Evolutionary conservation across 2,797 vertebrate genomes (phyloP), one percentile per base, ranked within the genome.

Genomic region (Natrix natrix): DNA sequence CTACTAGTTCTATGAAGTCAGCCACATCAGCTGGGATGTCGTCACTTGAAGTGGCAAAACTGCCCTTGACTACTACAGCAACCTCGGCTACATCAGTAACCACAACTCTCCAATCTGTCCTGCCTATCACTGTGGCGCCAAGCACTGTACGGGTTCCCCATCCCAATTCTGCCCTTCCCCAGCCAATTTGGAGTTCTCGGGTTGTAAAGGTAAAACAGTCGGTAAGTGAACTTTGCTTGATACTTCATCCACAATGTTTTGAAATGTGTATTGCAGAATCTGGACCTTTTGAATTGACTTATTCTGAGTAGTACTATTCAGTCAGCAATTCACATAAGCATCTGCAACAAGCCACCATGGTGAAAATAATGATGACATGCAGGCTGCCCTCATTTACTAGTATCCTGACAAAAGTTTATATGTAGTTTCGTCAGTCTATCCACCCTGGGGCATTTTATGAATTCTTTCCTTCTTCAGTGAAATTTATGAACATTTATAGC

Each of bases 141-240:
- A 0, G 97, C 20, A 94, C 91, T 60, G 95, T 98, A 93, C 97
- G 95, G 95, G 93, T 97, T 91, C 92, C 93, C 0, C 96, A 97
- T 43, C 93, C 95, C 0, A 96, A 86, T 66, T 56, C 97, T 2
- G 3, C 95, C 0, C 14, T 95, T 61, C 48, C 95, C 0, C 98
- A 97, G 26, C 17, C 97, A 26, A 90, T 91, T 7, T 95, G 94
- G 60, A 28, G 96, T 88, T 94, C 97, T 69, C 97, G 98, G 83
- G 91, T 96, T 88, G 94, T 96, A 91, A 98, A 96, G 94, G 96
- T 97, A 88, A 97, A 97, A 93, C 98, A 98, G 83, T 96, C 98
- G 98, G 98, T 99, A 98, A 98, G 97, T 54, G 16, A 87, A 14
- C 26, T 74, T 52, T 56, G 90, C 83, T 92, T 91, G 12, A 92